Base-by-base conservation (phyloP, 2,888 invertebrate species). In the Lordiphosa andalusiaca region DNA sequence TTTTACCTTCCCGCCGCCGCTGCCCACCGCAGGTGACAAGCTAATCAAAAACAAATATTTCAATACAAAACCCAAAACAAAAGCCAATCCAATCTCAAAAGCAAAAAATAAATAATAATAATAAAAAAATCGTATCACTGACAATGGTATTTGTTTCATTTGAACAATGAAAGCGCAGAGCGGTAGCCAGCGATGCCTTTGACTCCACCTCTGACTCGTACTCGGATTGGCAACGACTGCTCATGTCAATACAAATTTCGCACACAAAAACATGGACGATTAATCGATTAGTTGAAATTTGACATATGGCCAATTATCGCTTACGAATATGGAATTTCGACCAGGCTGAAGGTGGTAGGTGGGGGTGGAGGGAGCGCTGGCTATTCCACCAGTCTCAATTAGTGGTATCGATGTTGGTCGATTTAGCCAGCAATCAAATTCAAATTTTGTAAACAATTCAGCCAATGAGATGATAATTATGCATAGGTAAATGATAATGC, bases 231-330 rank as follows among this genome's bases (percentile, higher is more conserved):
- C 37, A 47, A 57, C 40, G 57, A 56, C 57, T 39, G 46, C 16
- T 46, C 23, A 36, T 42, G 55, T 56, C 42, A 42, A 49, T 49
- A 59, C 59, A 25, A 55, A 60, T 21, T 42, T 51, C 16, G 30
- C 30, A 55, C 38, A 53, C 56, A 63, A 33, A 42, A 66, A 55
- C 37, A 47, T 51, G 37, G 50, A 50, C 71, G 64, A 68, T 75
- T 67, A 74, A 77, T 82, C 66, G 78, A 77, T 78, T 77, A 47
- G 61, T 54, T 68, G 66, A 55, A 54, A 51, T 67, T 54, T 65
- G 73, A 75, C 58, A 69, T 55, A 46, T 51, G 62, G 19, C 39
- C 67, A 76, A 67, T 73, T 76, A 73, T 62, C 63, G 65, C 58
- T 52, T 38, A 38, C 46, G 49, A 58, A 64, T 58, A 25, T 25